A percentile compares a stretch with the other conserved stretches of the same genome.
Conservation (phyloP, 2,797 vertebrate species). For the Allobates femoralis region DNA sequence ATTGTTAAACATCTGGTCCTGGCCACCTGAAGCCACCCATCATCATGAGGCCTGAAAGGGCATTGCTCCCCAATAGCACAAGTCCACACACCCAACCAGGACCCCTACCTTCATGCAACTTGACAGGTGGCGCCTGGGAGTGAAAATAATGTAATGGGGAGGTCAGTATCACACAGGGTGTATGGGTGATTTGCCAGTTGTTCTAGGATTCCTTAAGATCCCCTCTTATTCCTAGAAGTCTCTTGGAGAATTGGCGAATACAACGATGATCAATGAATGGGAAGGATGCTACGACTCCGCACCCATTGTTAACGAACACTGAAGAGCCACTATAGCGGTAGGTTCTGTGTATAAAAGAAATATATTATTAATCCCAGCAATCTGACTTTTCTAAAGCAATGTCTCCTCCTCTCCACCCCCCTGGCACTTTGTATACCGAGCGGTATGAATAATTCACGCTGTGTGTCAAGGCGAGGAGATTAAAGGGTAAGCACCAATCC, state of each 20-base stretch:
- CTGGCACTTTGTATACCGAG: conserved; percentile 3
- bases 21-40: too few species aligned
- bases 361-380: conserved; percentile 5
- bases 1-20: too few species aligned
- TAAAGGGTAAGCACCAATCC: conserved; percentile 52
- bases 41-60: too few species aligned
- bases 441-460: conserved; percentile 47
- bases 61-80: too few species aligned
- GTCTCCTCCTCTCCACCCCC: not conserved
- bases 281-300: not conserved
- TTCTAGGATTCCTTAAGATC: not conserved
- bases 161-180: too few species aligned
- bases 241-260: not conserved
- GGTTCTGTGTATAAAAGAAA: not conserved
- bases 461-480: conserved; percentile 40
- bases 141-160: not conserved
- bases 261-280: not conserved
- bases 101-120: too few species aligned
- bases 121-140: too few species aligned
- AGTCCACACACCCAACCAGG: too few species aligned
- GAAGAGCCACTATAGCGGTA: not conserved
- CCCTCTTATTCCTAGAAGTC: not conserved
- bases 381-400: conserved; percentile 10
- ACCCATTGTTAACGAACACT: not conserved
- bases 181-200: too few species aligned